These are phyloP conservation scores for Lepetodrilus schrolli DNA, from an alignment of 2,888 invertebrate species.

Conservation along the genomic window DNA sequence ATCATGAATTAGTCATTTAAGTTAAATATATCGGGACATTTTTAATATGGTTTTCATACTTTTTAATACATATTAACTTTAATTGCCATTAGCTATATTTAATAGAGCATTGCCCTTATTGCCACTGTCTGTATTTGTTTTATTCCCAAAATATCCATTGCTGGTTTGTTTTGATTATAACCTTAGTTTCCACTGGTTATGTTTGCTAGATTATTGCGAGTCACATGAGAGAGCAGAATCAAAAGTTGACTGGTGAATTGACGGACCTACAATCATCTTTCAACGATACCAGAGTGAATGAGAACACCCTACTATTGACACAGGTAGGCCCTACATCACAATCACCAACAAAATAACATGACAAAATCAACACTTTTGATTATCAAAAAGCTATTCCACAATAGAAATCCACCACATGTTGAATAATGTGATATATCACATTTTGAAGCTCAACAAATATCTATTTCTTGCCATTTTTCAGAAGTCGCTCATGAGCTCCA, in stretches of 20 bases:
- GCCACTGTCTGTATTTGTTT: too few species aligned
- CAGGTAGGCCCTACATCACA: conserved; percentile 35
- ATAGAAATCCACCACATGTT: too few species aligned
- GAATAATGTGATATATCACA: too few species aligned
- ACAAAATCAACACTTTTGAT: too few species aligned
- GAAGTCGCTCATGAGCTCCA: conserved; percentile 41
- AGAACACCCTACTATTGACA: conserved; percentile 39
- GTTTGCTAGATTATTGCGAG: conserved; percentile 51
- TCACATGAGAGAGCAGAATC: conserved; percentile 62
- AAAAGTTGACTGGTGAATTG: conserved; percentile 50
- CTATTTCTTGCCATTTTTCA: conserved; percentile 5
- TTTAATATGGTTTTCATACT: too few species aligned
- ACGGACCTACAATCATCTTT: conserved; percentile 49
- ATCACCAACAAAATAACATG: too few species aligned
- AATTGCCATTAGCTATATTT: too few species aligned
- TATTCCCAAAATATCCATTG: neutral
- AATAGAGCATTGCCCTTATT: too few species aligned
- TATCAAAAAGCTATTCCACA: too few species aligned
- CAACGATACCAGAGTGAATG: conserved; percentile 42
- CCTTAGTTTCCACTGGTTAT: conserved; percentile 19
- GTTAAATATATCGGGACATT: too few species aligned
- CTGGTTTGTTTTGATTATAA: neutral
- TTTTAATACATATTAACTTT: too few species aligned
- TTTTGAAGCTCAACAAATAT: neutral
- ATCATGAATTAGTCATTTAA: too few species aligned